Percentiles rank a stretch among this genome's conserved stretches.
Conservation (phyloP, 2,797 vertebrate species). For the Potorous gilbertii region DNA sequence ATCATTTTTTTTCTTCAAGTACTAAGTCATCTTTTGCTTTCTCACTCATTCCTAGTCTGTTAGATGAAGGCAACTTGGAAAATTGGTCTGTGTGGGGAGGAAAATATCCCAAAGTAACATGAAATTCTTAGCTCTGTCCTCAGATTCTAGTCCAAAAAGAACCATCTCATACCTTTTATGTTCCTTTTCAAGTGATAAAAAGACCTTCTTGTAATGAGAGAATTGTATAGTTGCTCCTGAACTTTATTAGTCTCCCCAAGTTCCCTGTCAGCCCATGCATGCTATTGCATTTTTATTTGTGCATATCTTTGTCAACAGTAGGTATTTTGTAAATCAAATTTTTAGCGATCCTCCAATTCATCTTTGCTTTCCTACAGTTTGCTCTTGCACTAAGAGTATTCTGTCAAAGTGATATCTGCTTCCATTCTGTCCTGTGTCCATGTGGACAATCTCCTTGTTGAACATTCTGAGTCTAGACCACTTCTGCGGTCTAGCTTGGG, state of each 20-base stretch:
- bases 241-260: not conserved
- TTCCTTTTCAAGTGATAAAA: slow-evolving; percentile 42
- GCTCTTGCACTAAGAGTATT: not conserved
- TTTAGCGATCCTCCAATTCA: not conserved
- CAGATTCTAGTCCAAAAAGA: slow-evolving; percentile 37
- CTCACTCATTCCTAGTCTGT: not conserved
- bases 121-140: slow-evolving; percentile 2
- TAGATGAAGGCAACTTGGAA: slow-evolving; percentile 26
- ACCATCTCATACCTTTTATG: not conserved
- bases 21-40: slow-evolving; percentile 21
- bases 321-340: slow-evolving; percentile 36
- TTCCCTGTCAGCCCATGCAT: not conserved
- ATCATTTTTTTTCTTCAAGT: slow-evolving; percentile 3
- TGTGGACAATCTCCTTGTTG: slow-evolving; percentile 33
- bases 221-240: not conserved
- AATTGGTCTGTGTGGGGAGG: not conserved
- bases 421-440: slow-evolving; percentile 26
- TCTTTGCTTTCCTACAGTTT: not conserved
- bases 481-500: slow-evolving; percentile 8
- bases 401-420: slow-evolving; percentile 22
- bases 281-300: not conserved
- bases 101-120: not conserved
- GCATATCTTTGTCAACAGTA: slow-evolving; percentile 2
- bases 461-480: not conserved
- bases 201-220: not conserved